Evolutionary conservation across 2,888 invertebrate genomes (phyloP).

Genomic region (Polyploca ridens): DNA sequence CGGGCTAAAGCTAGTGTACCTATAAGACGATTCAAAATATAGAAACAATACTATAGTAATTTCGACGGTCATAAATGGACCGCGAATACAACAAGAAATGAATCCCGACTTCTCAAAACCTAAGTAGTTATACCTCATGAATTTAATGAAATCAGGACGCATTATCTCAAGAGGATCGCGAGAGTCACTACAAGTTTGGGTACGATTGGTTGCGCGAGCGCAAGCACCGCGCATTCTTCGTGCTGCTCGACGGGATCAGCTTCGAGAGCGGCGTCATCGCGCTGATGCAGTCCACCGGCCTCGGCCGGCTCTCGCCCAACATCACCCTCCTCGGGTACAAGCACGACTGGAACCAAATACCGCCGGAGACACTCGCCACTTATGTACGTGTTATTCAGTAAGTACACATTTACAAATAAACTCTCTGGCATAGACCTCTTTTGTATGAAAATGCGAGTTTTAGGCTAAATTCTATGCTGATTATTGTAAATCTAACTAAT

Average conservation of each 20-base stretch:
- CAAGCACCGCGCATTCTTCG: conserved; percentile 94
- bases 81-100: no score
- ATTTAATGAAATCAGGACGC: conserved; percentile 16
- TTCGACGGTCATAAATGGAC: no score
- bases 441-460: no score
- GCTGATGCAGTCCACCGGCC: conserved; percentile 92
- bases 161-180: conserved; percentile 20
- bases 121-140: neutral
- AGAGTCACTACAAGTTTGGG: conserved; percentile 54
- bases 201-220: conserved; percentile 92
- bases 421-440: neutral
- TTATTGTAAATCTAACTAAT: no score
- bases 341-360: conserved; percentile 91
- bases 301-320: conserved; percentile 96
- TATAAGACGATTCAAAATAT: neutral
- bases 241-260: conserved; percentile 88
- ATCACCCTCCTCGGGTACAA: conserved; percentile 97
- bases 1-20: no score
- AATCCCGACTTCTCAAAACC: no score
- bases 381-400: conserved; percentile 97
- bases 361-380: conserved; percentile 88
- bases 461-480: no score
- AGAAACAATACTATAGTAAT: neutral
- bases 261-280: conserved; percentile 92
- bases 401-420: conserved; percentile 59